phyloP scores from a whole-genome alignment of 2,113 vertebrate genomes.

The Budorcas taxicolor region DNA sequence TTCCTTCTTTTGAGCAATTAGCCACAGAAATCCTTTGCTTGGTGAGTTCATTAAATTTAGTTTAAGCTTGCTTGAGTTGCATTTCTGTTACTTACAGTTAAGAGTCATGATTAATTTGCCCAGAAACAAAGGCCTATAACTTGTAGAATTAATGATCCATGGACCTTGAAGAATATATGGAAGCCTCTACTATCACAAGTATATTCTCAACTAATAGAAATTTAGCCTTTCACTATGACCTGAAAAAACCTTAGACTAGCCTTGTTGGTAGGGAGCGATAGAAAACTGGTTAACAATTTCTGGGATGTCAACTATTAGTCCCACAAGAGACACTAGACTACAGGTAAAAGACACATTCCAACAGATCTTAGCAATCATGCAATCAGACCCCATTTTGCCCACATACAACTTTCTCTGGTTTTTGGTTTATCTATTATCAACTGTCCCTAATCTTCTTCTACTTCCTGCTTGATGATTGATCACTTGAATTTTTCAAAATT shows the following conservation, averaged over 20 bases:
- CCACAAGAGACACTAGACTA: neutral
- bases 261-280: neutral
- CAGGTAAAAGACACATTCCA: neutral
- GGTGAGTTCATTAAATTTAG: neutral
- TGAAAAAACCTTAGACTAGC: neutral
- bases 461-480: neutral
- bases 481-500: neutral
- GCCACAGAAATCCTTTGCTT: neutral
- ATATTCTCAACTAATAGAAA: neutral
- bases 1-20: slow-evolving; percentile 14
- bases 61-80: neutral
- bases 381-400: neutral
- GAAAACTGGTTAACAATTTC: neutral
- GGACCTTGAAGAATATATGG: neutral
- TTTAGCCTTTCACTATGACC: neutral
- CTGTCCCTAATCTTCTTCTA: neutral
- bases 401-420: neutral
- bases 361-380: neutral
- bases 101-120: neutral
- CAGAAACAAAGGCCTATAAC: neutral
- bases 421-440: neutral
- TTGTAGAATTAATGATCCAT: neutral
- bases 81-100: neutral
- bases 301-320: neutral
- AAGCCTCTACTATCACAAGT: neutral